Conservation (phyloP, 2,797 vertebrate genomes). For the Hippocampus kuda region DNA sequence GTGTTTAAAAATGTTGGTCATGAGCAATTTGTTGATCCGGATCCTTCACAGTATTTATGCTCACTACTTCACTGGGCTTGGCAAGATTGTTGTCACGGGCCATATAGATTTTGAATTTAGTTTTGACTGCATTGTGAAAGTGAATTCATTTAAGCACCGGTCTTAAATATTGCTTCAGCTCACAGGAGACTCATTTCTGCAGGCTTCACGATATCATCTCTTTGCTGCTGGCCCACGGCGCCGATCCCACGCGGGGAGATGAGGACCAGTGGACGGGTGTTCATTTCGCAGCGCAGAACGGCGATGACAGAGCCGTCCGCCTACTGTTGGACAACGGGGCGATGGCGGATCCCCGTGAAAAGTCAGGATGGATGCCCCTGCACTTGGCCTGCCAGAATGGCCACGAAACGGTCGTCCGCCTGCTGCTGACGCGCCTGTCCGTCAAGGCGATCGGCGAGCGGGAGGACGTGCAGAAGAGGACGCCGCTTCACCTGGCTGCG, state of each 20-base stretch:
- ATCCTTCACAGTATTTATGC: neutral
- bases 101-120: neutral
- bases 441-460: slow-evolving; percentile 34
- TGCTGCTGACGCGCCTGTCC: slow-evolving; percentile 68
- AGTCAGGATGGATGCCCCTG: slow-evolving; percentile 70
- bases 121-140: neutral
- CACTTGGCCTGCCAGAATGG: slow-evolving; percentile 82
- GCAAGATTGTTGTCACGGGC: neutral
- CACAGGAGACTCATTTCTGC: slow-evolving; percentile 9
- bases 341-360: slow-evolving; percentile 55
- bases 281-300: slow-evolving; percentile 79
- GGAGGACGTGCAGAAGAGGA: slow-evolving; percentile 59
- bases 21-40: neutral
- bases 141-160: neutral
- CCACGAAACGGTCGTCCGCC: slow-evolving; percentile 71
- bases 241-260: slow-evolving; percentile 55
- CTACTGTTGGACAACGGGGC: slow-evolving; percentile 73
- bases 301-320: slow-evolving; percentile 61
- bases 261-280: slow-evolving; percentile 73
- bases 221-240: slow-evolving; percentile 60
- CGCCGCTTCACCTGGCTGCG: slow-evolving; percentile 72
- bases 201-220: slow-evolving; percentile 62
- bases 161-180: neutral
- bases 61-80: neutral
- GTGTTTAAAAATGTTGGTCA: neutral